Conservation (phyloP, 2,797 vertebrate genomes). For the Halcyon smyrnensis region DNA sequence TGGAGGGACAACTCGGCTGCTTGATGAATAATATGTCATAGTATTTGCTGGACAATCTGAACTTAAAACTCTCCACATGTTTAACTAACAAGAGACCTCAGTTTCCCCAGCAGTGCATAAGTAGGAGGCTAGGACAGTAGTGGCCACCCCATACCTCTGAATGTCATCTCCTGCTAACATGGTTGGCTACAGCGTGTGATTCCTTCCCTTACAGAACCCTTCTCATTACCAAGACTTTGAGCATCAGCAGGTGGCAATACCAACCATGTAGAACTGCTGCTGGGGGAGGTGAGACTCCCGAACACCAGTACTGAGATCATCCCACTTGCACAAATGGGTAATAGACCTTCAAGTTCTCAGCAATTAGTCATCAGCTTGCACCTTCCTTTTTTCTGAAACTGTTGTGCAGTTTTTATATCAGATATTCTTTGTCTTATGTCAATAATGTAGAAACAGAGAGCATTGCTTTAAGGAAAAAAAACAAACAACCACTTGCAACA, state of each 20-base stretch:
- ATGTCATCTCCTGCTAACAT: fast-evolving
- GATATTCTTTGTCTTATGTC: neutral
- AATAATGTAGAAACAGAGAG: neutral
- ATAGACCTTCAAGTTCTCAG: neutral
- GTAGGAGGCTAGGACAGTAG: neutral
- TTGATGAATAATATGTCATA: neutral
- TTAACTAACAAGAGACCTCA: fast-evolving
- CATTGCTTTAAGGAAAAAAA: neutral
- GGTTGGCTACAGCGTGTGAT: neutral
- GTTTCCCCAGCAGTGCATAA: fast-evolving
- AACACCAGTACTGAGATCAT: neutral
- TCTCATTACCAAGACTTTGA: neutral
- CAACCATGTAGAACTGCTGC: neutral
- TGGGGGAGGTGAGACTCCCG: neutral
- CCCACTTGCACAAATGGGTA: fast-evolving
- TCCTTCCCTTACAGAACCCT: neutral
- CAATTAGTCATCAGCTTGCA: neutral
- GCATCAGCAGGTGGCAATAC: neutral
- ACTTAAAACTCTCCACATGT: neutral
- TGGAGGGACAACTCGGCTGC: neutral
- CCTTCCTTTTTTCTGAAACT: neutral
- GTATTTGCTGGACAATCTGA: neutral
- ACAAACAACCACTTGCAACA: neutral
- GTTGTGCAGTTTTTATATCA: neutral
- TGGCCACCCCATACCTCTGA: fast-evolving